phyloP scores from a whole-genome alignment of 1,140 invertebrate species.

The Anoplophora glabripennis region DNA sequence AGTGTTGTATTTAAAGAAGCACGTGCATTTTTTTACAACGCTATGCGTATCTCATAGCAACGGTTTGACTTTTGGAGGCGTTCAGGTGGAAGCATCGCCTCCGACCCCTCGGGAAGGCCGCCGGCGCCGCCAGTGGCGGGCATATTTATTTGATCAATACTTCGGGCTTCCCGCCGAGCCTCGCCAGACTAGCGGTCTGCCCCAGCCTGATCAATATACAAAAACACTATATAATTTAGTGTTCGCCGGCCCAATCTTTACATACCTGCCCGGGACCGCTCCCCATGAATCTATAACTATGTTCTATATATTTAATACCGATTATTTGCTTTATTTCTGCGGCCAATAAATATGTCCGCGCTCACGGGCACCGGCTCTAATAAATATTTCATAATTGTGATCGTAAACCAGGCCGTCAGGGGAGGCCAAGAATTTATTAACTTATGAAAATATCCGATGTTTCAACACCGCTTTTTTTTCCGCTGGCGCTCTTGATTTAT shows the following conservation, averaged over 20 bases:
- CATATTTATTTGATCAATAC: slow-evolving; percentile 46
- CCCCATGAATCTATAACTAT: slow-evolving; percentile 38
- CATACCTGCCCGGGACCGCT: slow-evolving; percentile 25
- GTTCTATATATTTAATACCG: slow-evolving; percentile 37
- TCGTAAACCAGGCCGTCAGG: slow-evolving; percentile 37
- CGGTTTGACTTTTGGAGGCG: no score
- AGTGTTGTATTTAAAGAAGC: no score
- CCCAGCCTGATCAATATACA: slow-evolving; percentile 43
- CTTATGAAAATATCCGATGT: slow-evolving; percentile 19
- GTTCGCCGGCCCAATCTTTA: slow-evolving; percentile 31
- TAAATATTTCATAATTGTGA: slow-evolving; percentile 41
- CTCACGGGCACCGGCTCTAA: slow-evolving; percentile 30
- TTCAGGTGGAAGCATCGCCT: no score
- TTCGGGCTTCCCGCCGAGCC: slow-evolving; percentile 41
- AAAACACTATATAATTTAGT: slow-evolving; percentile 44
- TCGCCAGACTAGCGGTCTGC: slow-evolving; percentile 42
- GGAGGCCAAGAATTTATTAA: slow-evolving; percentile 31
- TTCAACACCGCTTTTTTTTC: slow-evolving; percentile 31
- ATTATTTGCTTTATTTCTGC: slow-evolving; percentile 39
- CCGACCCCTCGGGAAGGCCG: no score
- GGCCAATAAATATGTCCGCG: slow-evolving; percentile 40
- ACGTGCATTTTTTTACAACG: no score
- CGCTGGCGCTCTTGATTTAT: slow-evolving; percentile 21
- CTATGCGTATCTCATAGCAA: no score
- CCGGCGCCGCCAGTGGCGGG: background rate